phyloP scores from a whole-genome alignment of 1,140 invertebrate species.

The Drosophila lowei region DNA sequence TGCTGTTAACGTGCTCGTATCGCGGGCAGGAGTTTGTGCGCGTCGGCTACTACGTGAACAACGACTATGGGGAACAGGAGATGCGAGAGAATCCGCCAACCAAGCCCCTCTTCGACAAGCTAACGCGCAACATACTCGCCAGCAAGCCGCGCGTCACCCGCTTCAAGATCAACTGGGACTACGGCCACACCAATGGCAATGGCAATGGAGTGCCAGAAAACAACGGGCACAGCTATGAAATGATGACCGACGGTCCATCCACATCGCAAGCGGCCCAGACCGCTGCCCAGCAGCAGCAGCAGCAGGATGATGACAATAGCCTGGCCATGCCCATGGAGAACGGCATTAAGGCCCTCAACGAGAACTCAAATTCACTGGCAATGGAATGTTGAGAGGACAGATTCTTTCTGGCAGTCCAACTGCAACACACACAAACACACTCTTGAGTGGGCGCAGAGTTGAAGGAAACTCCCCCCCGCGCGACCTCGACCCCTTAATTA shows the following conservation, averaged over 20 bases:
- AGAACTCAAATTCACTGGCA: conserved; percentile 82
- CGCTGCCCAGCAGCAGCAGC: conserved; percentile 28
- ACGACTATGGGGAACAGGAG: conserved; percentile 97
- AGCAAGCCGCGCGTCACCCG: conserved; percentile 97
- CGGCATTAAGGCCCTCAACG: conserved; percentile 75
- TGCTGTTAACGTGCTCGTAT: conserved; percentile 97
- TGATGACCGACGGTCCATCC: conserved; percentile 57
- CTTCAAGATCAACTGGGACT: conserved; percentile 99
- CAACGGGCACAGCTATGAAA: conserved; percentile 49
- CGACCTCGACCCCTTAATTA: conserved; percentile 49
- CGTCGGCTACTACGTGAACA: conserved; percentile 99
- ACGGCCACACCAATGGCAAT: conserved; percentile 84
- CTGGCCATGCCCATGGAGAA: conserved; percentile 76
- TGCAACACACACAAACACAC: conserved; percentile 19
- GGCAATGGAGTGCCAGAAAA: conserved; percentile 45
- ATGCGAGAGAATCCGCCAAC: conserved; percentile 97
- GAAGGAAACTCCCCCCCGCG: conserved; percentile 1
- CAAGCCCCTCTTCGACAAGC: conserved; percentile 96
- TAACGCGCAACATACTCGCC: conserved; percentile 96
- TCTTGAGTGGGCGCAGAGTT: conserved; percentile 32
- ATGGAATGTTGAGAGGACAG: conserved; percentile 74
- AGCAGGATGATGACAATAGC: conserved; percentile 73
- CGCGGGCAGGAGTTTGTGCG: conserved; percentile 96
- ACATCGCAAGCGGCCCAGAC: conserved; percentile 39
- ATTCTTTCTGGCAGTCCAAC: conserved; percentile 19